Conservation (phyloP, 2,797 vertebrate species). For the Hipposideros larvatus region DNA sequence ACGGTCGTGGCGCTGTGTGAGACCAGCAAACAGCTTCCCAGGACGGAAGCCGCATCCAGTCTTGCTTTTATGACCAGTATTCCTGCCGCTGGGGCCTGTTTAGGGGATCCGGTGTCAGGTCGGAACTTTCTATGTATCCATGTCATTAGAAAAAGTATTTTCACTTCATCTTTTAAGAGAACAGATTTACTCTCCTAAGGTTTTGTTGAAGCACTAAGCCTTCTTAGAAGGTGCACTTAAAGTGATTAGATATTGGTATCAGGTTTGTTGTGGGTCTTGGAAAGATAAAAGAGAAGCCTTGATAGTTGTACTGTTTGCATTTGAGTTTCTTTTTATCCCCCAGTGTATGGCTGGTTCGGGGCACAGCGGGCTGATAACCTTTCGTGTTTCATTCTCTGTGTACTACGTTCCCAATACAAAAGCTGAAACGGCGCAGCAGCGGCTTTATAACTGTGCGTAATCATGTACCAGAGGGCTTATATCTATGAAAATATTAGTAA, state of each 20-base stretch:
- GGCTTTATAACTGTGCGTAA: background rate
- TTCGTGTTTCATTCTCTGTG: slow-evolving; percentile 7
- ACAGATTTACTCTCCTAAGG: background rate
- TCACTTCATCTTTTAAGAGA: slow-evolving; percentile 50
- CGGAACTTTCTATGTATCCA: slow-evolving; percentile 1
- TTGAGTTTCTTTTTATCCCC: background rate
- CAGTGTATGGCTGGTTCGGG: background rate
- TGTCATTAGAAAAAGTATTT: slow-evolving; percentile 48
- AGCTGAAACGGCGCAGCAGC: background rate
- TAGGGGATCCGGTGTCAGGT: background rate
- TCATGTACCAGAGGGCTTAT: background rate
- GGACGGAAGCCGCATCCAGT: background rate
- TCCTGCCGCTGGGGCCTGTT: background rate
- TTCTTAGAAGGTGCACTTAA: slow-evolving; percentile 36
- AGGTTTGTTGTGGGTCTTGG: slow-evolving; percentile 21
- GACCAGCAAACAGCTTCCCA: background rate
- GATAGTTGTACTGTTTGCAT: slow-evolving; percentile 24
- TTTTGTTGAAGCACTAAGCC: background rate
- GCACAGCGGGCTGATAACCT: slow-evolving; percentile 34
- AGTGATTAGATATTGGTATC: slow-evolving; percentile 46
- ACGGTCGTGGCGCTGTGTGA: background rate
- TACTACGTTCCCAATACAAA: background rate
- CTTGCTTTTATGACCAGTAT: background rate
- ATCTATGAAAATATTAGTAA: background rate
- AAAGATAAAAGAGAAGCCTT: slow-evolving; percentile 29